These are phyloP conservation scores for Perithous albicinctus DNA, from an alignment of 2,888 invertebrate genomes.

Conservation along the genomic window DNA sequence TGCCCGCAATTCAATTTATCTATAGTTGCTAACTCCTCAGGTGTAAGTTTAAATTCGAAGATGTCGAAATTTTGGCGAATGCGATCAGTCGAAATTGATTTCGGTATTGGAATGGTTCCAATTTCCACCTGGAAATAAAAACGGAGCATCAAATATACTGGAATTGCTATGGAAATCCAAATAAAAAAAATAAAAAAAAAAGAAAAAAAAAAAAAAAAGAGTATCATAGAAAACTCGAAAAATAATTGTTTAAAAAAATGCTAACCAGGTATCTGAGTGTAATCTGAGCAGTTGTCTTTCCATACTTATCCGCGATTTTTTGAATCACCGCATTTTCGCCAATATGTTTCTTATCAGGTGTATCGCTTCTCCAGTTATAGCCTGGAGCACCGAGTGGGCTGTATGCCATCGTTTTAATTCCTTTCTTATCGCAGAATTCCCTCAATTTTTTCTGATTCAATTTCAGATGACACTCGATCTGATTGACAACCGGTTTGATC, in stretches of 20 bases:
- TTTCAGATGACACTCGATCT: constrained; percentile 94
- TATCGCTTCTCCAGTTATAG: constrained; percentile 91
- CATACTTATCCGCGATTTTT: constrained; percentile 87
- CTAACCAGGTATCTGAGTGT: constrained; percentile 88
- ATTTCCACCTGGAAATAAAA: constrained; percentile 88
- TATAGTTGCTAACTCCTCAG: constrained; percentile 89
- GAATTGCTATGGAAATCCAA: too few relatives aligned
- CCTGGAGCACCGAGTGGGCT: constrained; percentile 93
- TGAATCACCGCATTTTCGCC: constrained; percentile 90
- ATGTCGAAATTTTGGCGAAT: constrained; percentile 91
- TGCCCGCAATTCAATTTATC: constrained; percentile 90
- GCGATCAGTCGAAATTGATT: constrained; percentile 91
- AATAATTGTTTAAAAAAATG: background rate
- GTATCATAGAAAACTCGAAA: background rate
- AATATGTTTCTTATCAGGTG: constrained; percentile 88
- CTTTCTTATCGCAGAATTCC: constrained; percentile 88
- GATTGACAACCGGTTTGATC: constrained; percentile 87
- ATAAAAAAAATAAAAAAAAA: too few relatives aligned
- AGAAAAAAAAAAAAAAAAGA: constrained; percentile 12
- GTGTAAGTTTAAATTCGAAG: constrained; percentile 90
- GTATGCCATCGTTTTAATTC: constrained; percentile 91
- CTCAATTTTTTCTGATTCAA: constrained; percentile 90
- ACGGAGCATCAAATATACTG: too few relatives aligned
- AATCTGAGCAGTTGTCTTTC: constrained; percentile 90
- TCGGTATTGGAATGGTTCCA: constrained; percentile 92